Percentiles rank a stretch among this genome's conserved stretches.
Evolutionary conservation across 2,113 vertebrate species (phyloP).

Genomic region (Prionailurus viverrinus): DNA sequence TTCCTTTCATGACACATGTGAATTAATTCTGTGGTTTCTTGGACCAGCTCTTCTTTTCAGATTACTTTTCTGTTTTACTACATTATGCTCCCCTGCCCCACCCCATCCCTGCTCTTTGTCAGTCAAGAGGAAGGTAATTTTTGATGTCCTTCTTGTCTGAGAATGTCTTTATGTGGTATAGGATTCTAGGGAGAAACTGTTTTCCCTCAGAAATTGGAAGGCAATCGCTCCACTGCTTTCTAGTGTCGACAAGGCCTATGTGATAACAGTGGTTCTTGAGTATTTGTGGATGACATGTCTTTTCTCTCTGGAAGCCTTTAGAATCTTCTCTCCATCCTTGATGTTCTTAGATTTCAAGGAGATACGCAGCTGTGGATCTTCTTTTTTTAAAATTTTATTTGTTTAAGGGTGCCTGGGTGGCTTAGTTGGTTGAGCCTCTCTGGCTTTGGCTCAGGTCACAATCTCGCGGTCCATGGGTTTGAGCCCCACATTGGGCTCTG

Average conservation of each 20-base stretch:
- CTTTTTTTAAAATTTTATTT: too few relatives aligned
- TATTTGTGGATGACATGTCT: not conserved
- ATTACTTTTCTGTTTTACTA: not conserved
- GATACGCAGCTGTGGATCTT: not conserved
- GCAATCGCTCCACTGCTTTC: not conserved
- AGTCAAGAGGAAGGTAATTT: not conserved
- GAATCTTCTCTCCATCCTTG: not conserved
- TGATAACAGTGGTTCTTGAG: not conserved
- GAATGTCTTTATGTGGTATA: constrained; percentile 35
- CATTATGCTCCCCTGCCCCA: not conserved
- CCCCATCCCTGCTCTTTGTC: not conserved
- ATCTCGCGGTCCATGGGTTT: too few relatives aligned
- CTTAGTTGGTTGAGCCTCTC: too few relatives aligned
- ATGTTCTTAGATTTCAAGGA: not conserved
- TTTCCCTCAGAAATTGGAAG: not conserved
- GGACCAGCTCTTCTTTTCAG: not conserved
- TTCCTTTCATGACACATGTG: not conserved
- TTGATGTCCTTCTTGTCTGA: not conserved
- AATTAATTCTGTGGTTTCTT: not conserved
- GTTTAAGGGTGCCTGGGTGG: too few relatives aligned
- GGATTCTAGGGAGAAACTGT: not conserved
- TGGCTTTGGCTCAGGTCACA: too few relatives aligned
- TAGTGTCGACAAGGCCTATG: not conserved
- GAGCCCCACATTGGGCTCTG: too few relatives aligned
- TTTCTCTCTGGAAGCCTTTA: constrained; percentile 11